Evolutionary conservation across 2,797 vertebrate genomes (phyloP), one percentile per base, ranked within the genome.

Genomic region (Pipistrellus pipistrellus): DNA sequence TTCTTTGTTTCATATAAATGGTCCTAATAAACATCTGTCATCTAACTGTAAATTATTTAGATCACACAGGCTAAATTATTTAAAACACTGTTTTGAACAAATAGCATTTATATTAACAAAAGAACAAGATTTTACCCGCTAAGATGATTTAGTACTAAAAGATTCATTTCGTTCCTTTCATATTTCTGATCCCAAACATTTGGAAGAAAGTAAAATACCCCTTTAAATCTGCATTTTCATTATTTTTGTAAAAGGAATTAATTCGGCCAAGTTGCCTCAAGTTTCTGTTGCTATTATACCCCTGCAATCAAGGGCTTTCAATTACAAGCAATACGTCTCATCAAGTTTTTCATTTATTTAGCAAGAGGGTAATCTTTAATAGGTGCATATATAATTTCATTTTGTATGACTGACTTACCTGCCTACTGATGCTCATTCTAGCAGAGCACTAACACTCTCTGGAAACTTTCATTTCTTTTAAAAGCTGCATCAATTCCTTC

Each of bases 401-500:
- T 96, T 96, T 81, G 46, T 85, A 81, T 93, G 95, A 90, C 90
- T 96, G 96, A 96, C 95, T 96, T 90, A 95, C 94, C 90, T 97
- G 93, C 89, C 68, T 75, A 82, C 80, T 77, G 68, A 91, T 91
- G 73, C n/a, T 96, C 91, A 88, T 81, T 93, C 89, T 71, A 91
- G 77, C 81, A 85, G 15, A 88, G 55, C 62, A 85, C 85, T 89
- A 71, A n/a, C 76, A 77, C 38, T 91, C 76, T 91, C 81, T 78
- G 73, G 64, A 69, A 96, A 91, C 87, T 81, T 87, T 64, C 55
- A 38, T 89, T 90, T 95, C 89, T 95, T 94, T 87, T 93, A 75
- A 95, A 96, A 95, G n/a, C 72, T 92, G 23, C 68, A 59, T 72
- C 91, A 95, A 53, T 93, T 90, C 69, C 91, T 96, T 95, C 93